Evolutionary conservation across 2,113 vertebrate genomes (phyloP), one percentile per base, ranked within the genome.

Genomic region (Epinephelus lanceolatus): DNA sequence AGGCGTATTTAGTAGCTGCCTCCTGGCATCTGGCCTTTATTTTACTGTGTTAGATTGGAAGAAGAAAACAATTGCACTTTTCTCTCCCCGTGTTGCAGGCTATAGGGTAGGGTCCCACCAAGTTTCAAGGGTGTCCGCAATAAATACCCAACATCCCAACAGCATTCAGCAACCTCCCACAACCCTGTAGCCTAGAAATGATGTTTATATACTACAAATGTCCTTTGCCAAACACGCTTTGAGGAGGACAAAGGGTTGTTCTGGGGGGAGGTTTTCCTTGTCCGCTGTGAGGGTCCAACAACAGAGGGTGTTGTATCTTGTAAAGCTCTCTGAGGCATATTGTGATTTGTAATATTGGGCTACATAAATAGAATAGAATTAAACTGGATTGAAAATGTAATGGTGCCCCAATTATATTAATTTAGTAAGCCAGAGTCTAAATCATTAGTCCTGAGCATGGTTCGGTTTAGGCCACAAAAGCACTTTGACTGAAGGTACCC

Each of bases 21-120:
- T 86, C 23, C 61, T 76, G 62, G 88, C 77, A 83, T 74, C 83
- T 81, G 84, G 83, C 72, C 51, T 88, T 87, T 81, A 81, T 91
- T 91, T 87, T 88, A 80, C 66, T 75, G 67, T 62, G 75, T 92
- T 82, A 85, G 80, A 89, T 80, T 63, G 63, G 71, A 76, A 76
- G 60, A 70, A 60, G 59, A 78, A 91, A 90, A 90, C 87, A 86
- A 86, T 83, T 84, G 81, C 62, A 66, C 72, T 73, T 84, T 69
- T 67, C 17, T 63, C 70, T 72, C 67, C 49, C 18, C 81, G 70
- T 74, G 53, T 66, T 71, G 49, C 60, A 79, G 71, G 65, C 60
- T 65, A n/a, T 21, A 69, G 68, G 42, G 47, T 59, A 78, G 67
- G 63, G 45, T 69, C 59, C 37, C 65, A 76, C 74, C 65, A 77